phyloP scores from a whole-genome alignment of 2,113 vertebrate genomes.

The Tapirus terrestris region DNA sequence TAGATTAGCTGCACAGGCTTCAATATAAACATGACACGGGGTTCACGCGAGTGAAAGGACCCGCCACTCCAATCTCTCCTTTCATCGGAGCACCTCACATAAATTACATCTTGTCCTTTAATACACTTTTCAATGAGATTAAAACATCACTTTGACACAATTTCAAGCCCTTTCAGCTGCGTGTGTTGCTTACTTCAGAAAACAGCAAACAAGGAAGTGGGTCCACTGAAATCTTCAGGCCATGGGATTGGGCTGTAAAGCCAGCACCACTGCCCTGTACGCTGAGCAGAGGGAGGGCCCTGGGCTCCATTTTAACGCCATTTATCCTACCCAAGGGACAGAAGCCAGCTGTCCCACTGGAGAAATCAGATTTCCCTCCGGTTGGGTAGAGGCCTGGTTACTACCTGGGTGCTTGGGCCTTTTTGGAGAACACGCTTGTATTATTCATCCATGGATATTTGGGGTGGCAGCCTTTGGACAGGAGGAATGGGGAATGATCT shows the following conservation, averaged over 20 bases:
- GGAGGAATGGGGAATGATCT: background rate
- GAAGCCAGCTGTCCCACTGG: background rate
- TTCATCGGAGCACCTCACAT: slow-evolving; percentile 84
- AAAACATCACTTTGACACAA: slow-evolving; percentile 90
- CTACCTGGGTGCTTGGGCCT: background rate
- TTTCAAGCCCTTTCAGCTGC: slow-evolving; percentile 80
- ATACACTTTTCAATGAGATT: slow-evolving; percentile 89
- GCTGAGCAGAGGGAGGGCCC: slow-evolving; percentile 27
- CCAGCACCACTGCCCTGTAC: background rate
- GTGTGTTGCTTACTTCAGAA: slow-evolving; percentile 77
- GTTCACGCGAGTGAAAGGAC: slow-evolving; percentile 84
- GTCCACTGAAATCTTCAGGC: slow-evolving; percentile 52
- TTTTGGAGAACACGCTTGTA: background rate
- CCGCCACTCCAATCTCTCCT: slow-evolving; percentile 89
- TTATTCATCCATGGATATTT: background rate
- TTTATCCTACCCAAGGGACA: background rate
- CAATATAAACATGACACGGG: slow-evolving; percentile 86
- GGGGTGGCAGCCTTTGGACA: background rate
- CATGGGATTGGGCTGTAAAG: background rate
- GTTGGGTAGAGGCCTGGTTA: background rate
- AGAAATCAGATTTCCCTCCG: background rate
- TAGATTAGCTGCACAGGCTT: slow-evolving; percentile 86
- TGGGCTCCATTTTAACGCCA: slow-evolving; percentile 58
- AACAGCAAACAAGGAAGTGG: slow-evolving; percentile 73
- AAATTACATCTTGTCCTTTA: slow-evolving; percentile 89